Base-by-base conservation (phyloP, 2,113 vertebrate species). In the Hyperoodon ampullatus region DNA sequence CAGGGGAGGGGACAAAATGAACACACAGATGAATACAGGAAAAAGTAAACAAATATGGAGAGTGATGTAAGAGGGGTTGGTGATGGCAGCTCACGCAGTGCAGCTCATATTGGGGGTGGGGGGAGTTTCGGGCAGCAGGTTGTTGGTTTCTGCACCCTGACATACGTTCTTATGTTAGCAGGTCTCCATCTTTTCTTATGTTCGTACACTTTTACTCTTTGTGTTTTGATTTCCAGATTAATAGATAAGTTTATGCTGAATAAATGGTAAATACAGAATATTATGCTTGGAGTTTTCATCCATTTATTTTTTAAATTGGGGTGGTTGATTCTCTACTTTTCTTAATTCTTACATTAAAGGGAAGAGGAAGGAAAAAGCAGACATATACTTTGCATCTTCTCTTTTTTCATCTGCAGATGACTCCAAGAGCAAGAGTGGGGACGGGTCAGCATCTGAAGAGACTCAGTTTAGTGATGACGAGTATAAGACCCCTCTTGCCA, bases 391-490 rank as follows among this genome's bases (percentile, higher is more conserved):
- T 81, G 47, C 58, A 14, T 61, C 44, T 93, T 83, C 6, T 90
- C 15, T 78, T 30, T 96, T 97, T 74, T 68, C 77, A 58, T 97
- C 89, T 87, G 44, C 98, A 98, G 99, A 99, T 84, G 98, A 98
- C 14, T 93, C 90, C 86, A 96, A 99, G 98, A 98, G 90, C 96
- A 98, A 98, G 96, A 98, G 98, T 94, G 58, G 99, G 91, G 98
- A 96, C 13, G 68, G 93, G 53, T 87, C 98, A 55, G 98, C 98
- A 35, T 97, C 98, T 26, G 99, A 99, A 86, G 97, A 97, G 85
- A 99, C 99, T 35, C 99, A 99, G 68, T 30, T 99, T 85, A 99
- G 99, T 90, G 99, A 99, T 78, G 99, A 99, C 42, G 99, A 99
- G 66, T 99, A 99, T 95, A 99, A 99, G 98, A 99, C 99, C 0